Base-by-base conservation (phyloP, 2,797 vertebrate species). In the Gephyroberyx darwinii region DNA sequence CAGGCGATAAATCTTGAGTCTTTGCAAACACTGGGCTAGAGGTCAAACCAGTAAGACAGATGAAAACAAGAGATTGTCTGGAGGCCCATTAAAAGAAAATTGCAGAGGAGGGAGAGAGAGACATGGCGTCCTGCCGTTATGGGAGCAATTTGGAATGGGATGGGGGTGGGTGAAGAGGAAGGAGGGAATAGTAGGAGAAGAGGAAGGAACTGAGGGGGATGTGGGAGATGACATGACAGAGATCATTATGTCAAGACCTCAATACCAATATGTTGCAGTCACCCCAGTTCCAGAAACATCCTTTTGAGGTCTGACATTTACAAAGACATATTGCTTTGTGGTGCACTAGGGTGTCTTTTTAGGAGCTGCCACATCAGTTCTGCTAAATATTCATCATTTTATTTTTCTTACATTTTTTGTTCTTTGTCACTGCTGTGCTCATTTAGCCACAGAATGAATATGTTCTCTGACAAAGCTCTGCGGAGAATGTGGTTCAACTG, bases 21-120 rank as follows among this genome's bases (percentile, higher is more conserved):
- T 86, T 81, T 62, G 50, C 77, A 75, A 64, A 51, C 80, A 71
- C 71, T 71, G 81, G 82, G 79, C 73, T 84, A 86, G 76, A 90
- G 91, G 91, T 93, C 90, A 91, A 84, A 86, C 80, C 77, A 75
- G 85, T 82, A 79, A 86, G 84, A 90, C 80, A 73, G 84, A 90
- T 85, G 81, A 91, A 90, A 91, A 91, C 87, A 86, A 82, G 78
- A 89, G 86, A 91, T 86, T 88, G 83, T 90, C 88, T 83, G 80
- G 86, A 81, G 86, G 76, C 69, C 89, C 78, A 89, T 91, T 90
- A 92, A 83, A 84, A 68, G 83, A 88, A 84, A 80, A 91, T 85
- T 83, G 76, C 65, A 26, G 63, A 83, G 58, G 74, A 84, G 79
- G 78, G 78, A 80, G 56, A 70, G 74, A 85, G 57, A 82, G 74